phyloP scores from a whole-genome alignment of 1,140 invertebrate species.

The Drosophila baimaii region DNA sequence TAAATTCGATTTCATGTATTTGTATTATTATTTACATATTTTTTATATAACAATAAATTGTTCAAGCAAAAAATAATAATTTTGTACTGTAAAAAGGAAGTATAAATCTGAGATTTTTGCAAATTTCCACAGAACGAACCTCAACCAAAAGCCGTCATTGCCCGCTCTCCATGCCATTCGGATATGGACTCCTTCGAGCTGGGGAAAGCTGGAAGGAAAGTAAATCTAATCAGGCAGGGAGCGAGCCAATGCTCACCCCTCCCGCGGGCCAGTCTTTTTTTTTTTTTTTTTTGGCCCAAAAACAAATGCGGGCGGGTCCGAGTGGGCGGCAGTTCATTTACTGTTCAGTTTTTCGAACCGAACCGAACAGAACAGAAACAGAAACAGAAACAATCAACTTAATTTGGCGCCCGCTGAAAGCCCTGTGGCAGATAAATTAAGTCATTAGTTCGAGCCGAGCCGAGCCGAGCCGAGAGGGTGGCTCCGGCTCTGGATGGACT shows the following conservation, averaged over 20 bases:
- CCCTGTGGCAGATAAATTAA: constrained; percentile 84
- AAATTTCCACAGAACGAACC: not conserved
- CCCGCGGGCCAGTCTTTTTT: constrained; percentile 9
- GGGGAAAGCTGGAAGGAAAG: not conserved
- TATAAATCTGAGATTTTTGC: too few relatives aligned
- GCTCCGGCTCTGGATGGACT: constrained; percentile 8
- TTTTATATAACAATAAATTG: too few relatives aligned
- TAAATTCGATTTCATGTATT: too few relatives aligned
- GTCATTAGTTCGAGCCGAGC: constrained; percentile 81
- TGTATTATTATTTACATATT: too few relatives aligned
- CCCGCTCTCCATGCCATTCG: not conserved
- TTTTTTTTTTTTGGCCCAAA: not conserved
- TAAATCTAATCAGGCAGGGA: constrained; percentile 56
- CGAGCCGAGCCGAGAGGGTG: constrained; percentile 58
- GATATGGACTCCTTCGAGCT: not conserved
- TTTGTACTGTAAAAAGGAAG: too few relatives aligned
- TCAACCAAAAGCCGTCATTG: not conserved
- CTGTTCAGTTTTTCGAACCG: constrained; percentile 24
- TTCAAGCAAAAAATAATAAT: too few relatives aligned
- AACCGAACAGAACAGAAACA: constrained; percentile 18
- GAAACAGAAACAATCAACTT: constrained; percentile 80
- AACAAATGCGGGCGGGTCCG: constrained; percentile 28
- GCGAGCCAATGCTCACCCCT: constrained; percentile 18
- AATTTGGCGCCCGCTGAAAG: constrained; percentile 83
- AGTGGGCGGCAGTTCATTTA: constrained; percentile 49